Base-by-base conservation (phyloP, 1,140 invertebrate genomes). In the Ostrea edulis region DNA sequence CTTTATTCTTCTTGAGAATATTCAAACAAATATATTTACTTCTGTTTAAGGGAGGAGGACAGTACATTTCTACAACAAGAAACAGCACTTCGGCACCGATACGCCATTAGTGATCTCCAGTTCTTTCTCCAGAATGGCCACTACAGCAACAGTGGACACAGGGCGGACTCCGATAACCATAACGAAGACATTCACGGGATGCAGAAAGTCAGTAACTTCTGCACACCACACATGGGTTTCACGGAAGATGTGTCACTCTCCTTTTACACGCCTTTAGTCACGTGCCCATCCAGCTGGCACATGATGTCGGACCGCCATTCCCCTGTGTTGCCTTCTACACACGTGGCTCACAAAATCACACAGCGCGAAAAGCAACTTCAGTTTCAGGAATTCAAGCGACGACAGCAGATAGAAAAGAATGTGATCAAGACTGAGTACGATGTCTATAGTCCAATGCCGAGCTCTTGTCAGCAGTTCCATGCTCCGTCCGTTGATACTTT, bases 41-140 rank as follows among this genome's bases (percentile, higher is more conserved):
- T 68, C 81, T 83, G 9, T 89, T 89, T 35, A 71, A 93, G 92
- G 82, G 92, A 92, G 71, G 92, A 92, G 52, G 92, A 92, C 86
- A 92, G 91, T 84, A 92, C 90, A 22, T 93, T 92, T 81, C 89
- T 93, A n/a, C 92, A 93, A 62, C 92, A 93, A 81, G 93, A 93
- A 71, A 84, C 90, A 0, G 52, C 88, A 8, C 55, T 93, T 17
- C 87, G 93, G 55, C 89, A 89, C 29, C 85, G 90, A 22, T 88
- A 90, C 71, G 90, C 92, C 22, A 87, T 92, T 51, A 86, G 88
- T 20, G 91, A 92, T 55, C 89, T 92, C 0, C 86, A 90, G 14
- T 89, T 89, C 53, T 82, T 88, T 62, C 29, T 87, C 7, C 87
- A 86, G 17, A 87, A 83, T 44, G 87, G 85, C 25, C 53, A 89